phyloP scores from a whole-genome alignment of 2,888 invertebrate species.

The Lycia hirtaria region DNA sequence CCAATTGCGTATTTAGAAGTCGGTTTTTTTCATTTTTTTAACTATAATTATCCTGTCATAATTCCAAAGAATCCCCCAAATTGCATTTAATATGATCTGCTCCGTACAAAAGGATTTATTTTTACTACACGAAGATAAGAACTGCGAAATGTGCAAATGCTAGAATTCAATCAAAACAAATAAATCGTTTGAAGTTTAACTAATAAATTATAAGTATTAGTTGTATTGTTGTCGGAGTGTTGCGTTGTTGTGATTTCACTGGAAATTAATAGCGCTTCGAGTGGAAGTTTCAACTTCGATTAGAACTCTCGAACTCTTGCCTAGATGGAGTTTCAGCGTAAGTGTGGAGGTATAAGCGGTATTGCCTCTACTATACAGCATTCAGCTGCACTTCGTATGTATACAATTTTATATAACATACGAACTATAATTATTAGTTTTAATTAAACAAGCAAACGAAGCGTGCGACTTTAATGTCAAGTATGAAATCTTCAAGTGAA shows the following conservation, averaged over 20 bases:
- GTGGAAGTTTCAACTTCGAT: constrained; percentile 27
- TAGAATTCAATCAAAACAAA: background rate
- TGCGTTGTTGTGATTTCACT: constrained; percentile 17
- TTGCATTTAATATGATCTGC: too few species aligned
- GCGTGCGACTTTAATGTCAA: too few species aligned
- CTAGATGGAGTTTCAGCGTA: constrained; percentile 11
- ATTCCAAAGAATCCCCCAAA: too few species aligned
- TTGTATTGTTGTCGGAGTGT: background rate
- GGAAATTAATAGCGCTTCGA: constrained; percentile 21
- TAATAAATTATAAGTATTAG: background rate
- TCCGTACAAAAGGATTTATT: too few species aligned
- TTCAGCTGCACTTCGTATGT: too few species aligned
- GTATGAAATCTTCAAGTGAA: too few species aligned
- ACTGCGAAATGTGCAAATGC: background rate
- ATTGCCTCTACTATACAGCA: background rate
- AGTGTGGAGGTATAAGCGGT: constrained; percentile 11
- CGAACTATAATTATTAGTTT: background rate
- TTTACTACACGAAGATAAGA: too few species aligned
- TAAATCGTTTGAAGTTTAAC: background rate
- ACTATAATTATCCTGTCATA: too few species aligned
- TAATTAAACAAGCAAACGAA: too few species aligned
- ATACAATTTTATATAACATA: background rate
- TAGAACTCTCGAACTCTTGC: constrained; percentile 15
- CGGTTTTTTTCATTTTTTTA: too few species aligned
- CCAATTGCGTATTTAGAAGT: too few species aligned